These are phyloP conservation scores for Neosalanx taihuensis DNA, from an alignment of 2,797 vertebrate genomes.

Conservation along the genomic window DNA sequence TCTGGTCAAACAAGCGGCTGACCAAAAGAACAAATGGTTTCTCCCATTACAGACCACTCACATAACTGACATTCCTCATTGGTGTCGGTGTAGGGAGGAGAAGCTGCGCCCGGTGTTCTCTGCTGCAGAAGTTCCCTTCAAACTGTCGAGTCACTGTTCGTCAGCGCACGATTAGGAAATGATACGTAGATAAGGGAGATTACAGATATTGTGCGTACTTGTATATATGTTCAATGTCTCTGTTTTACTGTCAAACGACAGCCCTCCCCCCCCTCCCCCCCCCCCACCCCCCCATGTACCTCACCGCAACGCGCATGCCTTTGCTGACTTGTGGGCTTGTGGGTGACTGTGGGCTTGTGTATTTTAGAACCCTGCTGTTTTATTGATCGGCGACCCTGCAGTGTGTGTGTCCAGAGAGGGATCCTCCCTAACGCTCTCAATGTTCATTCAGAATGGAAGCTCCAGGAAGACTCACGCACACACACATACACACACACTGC, in stretches of 20 bases:
- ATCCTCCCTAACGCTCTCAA: neutral
- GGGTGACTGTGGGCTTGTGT: neutral
- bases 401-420: conserved; percentile 1
- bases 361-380: neutral
- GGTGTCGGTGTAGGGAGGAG: conserved; percentile 26
- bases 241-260: neutral
- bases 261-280: neutral
- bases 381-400: neutral
- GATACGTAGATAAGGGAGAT: neutral
- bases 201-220: neutral
- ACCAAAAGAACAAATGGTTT: conserved; percentile 62
- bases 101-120: neutral
- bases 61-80: conserved; percentile 47
- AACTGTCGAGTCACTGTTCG: too few species aligned
- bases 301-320: neutral
- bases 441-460: neutral
- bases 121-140: conserved; percentile 6
- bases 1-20: conserved; percentile 53
- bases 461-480: neutral
- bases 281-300: neutral
- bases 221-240: neutral
- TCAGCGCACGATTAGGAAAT: neutral
- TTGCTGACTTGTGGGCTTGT: neutral
- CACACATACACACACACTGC: neutral
- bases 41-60: conserved; percentile 29